phyloP scores from a whole-genome alignment of 2,888 invertebrate genomes.

The Pandemis cinnamomeana region DNA sequence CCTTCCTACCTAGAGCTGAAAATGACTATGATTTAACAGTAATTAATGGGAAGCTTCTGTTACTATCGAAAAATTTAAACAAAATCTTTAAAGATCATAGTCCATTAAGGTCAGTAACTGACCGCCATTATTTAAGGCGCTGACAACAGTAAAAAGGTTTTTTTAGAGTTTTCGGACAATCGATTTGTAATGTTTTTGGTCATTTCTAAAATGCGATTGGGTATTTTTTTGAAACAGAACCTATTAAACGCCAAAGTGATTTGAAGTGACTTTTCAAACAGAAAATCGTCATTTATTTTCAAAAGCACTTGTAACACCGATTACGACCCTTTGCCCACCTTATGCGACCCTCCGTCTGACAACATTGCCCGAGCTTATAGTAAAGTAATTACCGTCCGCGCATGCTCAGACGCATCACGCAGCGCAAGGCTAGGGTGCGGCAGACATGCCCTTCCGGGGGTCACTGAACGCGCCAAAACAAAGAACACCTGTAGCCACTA shows the following conservation, averaged over 20 bases:
- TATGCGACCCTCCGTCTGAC: not conserved
- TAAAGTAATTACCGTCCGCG: slow-evolving; percentile 32
- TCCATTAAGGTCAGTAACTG: no score
- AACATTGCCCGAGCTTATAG: slow-evolving; percentile 12
- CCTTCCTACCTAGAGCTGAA: not conserved
- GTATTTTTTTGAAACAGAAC: no score
- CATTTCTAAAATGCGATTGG: no score
- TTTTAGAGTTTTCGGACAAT: no score
- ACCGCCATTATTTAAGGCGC: no score
- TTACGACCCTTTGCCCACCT: not conserved
- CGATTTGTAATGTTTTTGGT: no score
- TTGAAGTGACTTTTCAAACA: no score
- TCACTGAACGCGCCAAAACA: slow-evolving; percentile 78
- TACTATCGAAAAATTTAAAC: not conserved
- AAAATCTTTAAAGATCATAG: no score
- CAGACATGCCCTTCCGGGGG: slow-evolving; percentile 67
- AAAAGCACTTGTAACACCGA: not conserved
- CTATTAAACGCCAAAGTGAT: no score
- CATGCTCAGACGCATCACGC: slow-evolving; percentile 38
- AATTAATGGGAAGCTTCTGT: not conserved
- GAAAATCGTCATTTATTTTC: not conserved
- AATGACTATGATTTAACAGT: not conserved
- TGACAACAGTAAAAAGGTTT: no score
- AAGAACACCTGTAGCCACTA: slow-evolving; percentile 68
- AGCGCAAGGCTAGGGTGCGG: slow-evolving; percentile 62